phyloP scores from a whole-genome alignment of 2,113 vertebrate species.

The Echinops telfairi region DNA sequence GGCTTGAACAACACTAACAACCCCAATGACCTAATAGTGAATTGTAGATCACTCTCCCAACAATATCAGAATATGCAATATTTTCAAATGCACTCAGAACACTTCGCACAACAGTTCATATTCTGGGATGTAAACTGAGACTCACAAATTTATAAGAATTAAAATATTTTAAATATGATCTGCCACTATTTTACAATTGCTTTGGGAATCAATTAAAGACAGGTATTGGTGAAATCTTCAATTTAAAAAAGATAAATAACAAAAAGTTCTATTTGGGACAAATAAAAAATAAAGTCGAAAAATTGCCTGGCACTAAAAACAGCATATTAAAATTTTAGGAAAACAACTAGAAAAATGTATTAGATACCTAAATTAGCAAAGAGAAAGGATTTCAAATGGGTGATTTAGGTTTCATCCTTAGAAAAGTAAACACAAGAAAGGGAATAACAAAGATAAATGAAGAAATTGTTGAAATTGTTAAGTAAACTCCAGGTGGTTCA shows the following conservation, averaged over 20 bases:
- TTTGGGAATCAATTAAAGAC: neutral
- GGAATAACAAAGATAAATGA: neutral
- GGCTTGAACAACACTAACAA: neutral
- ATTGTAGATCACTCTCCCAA: neutral
- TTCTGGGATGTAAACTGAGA: neutral
- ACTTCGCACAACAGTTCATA: neutral
- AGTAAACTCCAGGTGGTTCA: too few relatives aligned
- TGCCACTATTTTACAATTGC: neutral
- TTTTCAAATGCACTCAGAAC: neutral
- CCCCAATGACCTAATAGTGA: neutral
- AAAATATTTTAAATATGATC: too few relatives aligned
- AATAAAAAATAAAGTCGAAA: neutral
- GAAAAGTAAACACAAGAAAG: neutral
- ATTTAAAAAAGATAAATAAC: neutral
- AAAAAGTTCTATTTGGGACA: neutral
- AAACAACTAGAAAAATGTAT: neutral
- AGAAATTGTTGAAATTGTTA: neutral
- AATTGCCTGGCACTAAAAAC: neutral
- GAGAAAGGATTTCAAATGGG: neutral
- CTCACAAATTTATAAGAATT: too few relatives aligned
- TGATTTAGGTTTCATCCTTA: neutral
- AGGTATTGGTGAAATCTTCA: neutral
- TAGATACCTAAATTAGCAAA: neutral
- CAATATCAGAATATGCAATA: neutral
- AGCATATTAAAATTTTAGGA: neutral